Evolutionary conservation across 1,140 invertebrate genomes (phyloP), one percentile per base, ranked within the genome.

Genomic region (Diuraphis noxia): DNA sequence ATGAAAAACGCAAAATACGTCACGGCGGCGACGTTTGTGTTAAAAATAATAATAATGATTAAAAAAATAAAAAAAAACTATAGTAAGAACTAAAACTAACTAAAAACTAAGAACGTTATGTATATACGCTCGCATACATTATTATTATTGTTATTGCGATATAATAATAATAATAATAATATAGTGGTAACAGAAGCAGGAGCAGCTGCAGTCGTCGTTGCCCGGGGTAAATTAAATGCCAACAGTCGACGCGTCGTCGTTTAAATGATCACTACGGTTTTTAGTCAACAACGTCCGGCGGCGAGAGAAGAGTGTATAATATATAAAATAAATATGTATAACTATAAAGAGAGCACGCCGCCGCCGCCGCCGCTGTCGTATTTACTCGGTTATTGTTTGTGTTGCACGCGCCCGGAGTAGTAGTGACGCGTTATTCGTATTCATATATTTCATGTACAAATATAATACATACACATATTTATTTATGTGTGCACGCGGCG

Each of bases 191-290:
- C 43, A 43, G 49, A 6, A 0, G 56, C 56, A 17, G 30, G 8
- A 56, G 52, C 56, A n/a, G 13, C 9, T 30, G 81, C 17, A 21
- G 21, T 8, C 5, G 85, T 84, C 30, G 41, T 84, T 30, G 30
- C 82, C 36, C 17, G 40, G 30, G 82, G 82, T 43, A 52, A 86
- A 86, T 86, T 86, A 86, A 86, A 49, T 52, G 34, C 34, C 43
- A 21, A 82, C 79, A 25, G 79, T 25, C 79, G 43, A 25, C 84
- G 38, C 7, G 41, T 43, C 7, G 41, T 43, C 43, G 43, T 86
- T 49, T 49, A 86, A 86, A 86, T 86, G 46, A 86, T 85, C 30
- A 72, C 56, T 72, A n/a, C 82, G 41, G 43, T 85, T 85, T 85
- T 85, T 85, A 84, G 81, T 41, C 81, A 30, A 41, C 85, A 21